Evolutionary conservation across 2,113 vertebrate species (phyloP).

Genomic region (Oreocharis arfaki): DNA sequence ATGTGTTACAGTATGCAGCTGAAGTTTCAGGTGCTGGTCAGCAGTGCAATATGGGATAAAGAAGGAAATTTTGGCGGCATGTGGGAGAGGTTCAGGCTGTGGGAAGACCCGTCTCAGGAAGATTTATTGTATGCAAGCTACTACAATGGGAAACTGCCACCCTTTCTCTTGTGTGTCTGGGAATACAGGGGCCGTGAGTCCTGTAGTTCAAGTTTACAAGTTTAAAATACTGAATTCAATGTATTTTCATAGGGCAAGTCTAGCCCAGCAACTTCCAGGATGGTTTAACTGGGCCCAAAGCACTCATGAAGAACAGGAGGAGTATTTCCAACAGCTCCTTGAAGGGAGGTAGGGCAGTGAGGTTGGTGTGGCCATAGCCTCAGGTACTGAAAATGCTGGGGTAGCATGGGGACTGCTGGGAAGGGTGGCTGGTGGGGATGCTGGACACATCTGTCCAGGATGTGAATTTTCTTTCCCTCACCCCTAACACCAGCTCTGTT

Average conservation of each 20-base stretch:
- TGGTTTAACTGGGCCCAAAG: not conserved
- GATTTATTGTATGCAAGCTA: not conserved
- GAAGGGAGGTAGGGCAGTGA: not conserved
- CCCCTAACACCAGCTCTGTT: rapidly evolving
- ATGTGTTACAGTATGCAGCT: not conserved
- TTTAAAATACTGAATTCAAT: not conserved
- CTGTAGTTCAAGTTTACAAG: not conserved
- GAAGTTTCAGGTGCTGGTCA: not conserved
- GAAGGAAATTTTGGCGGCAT: not conserved
- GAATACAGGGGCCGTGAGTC: not conserved
- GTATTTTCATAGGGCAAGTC: not conserved
- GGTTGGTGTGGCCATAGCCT: not conserved
- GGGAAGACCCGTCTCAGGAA: not conserved
- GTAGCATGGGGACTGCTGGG: rapidly evolving
- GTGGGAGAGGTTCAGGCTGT: not conserved
- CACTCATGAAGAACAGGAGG: not conserved
- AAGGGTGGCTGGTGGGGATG: not conserved
- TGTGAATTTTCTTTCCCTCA: not conserved
- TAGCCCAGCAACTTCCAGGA: not conserved
- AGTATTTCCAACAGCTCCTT: not conserved
- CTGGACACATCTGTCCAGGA: rapidly evolving
- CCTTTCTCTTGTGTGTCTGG: not conserved
- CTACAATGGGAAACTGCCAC: not conserved
- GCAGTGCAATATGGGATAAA: not conserved
- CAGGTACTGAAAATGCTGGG: not conserved